These are phyloP conservation scores for Drosophila imparisetae DNA, from an alignment of 2,888 invertebrate species.

Conservation along the genomic window DNA sequence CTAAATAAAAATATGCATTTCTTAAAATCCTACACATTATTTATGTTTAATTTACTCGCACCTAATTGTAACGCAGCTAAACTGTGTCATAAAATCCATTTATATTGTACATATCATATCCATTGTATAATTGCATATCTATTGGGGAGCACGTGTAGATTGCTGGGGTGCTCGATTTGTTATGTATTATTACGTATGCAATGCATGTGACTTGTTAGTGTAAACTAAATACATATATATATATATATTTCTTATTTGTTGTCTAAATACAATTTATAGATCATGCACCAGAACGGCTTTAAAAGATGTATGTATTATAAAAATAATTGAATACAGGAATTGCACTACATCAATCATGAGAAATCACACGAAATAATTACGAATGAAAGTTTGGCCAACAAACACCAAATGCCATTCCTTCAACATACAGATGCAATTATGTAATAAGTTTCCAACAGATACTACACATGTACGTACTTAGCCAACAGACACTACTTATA, in stretches of 20 bases:
- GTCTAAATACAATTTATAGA: conserved; percentile 32
- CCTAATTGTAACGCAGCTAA: conserved; percentile 45
- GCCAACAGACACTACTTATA: conserved; percentile 30
- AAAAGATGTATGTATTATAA: conserved; percentile 8
- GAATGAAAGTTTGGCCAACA: conserved; percentile 27
- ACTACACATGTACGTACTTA: conserved; percentile 21
- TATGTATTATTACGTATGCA: conserved; percentile 2
- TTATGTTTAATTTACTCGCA: conserved; percentile 31
- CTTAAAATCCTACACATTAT: conserved; percentile 46
- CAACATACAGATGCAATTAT: conserved; percentile 31
- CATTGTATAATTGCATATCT: conserved; percentile 68
- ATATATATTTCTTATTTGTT: conserved; percentile 15
- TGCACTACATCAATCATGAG: conserved; percentile 47
- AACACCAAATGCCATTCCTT: conserved; percentile 18
- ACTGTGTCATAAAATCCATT: conserved; percentile 60
- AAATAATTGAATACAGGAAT: conserved; percentile 50
- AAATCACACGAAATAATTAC: conserved; percentile 38
- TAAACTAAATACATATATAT: conserved; percentile 34
- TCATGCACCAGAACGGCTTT: conserved; percentile 4
- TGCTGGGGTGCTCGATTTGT: conserved; percentile 32
- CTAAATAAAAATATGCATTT: conserved; percentile 73
- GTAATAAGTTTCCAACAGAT: conserved; percentile 28
- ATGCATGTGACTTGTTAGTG: conserved; percentile 25
- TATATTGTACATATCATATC: conserved; percentile 39
- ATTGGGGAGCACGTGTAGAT: conserved; percentile 46